A percentile compares a stretch with the other conserved stretches of the same genome.
Conservation (phyloP, 2,888 invertebrate species). For the Suillia variegata region DNA sequence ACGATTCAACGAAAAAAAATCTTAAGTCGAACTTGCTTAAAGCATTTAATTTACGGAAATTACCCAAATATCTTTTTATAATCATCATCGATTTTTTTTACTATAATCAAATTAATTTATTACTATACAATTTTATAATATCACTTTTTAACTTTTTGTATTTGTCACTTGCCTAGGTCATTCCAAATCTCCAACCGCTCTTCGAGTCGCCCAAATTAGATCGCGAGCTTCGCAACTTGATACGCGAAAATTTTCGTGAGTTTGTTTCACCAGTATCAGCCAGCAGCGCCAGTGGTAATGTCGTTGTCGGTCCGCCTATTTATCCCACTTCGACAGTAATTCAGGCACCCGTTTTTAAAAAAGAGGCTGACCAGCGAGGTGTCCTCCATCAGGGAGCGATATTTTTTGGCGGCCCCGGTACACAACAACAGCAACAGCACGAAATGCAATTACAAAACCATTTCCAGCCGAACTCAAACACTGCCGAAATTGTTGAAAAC, state of each 20-base stretch:
- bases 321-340: conserved; percentile 43
- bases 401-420: conserved; percentile 19
- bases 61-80: neutral
- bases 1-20: too few species aligned
- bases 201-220: conserved; percentile 68
- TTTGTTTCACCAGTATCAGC: conserved; percentile 64
- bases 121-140: neutral
- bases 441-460: conserved; percentile 37
- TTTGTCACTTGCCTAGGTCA: conserved; percentile 57
- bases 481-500: conserved; percentile 28
- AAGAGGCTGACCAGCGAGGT: conserved; percentile 52
- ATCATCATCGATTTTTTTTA: too few species aligned
- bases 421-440: conserved; percentile 27
- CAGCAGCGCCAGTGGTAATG: conserved; percentile 31
- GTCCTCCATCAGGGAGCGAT: conserved; percentile 28
- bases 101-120: neutral
- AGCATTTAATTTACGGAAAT: too few species aligned
- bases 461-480: conserved; percentile 28
- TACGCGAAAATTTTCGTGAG: conserved; percentile 90
- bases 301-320: conserved; percentile 38
- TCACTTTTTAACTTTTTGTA: neutral
- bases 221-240: conserved; percentile 72
- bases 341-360: conserved; percentile 49
- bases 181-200: conserved; percentile 69
- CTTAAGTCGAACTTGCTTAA: too few species aligned